These are phyloP conservation scores for Phrynosoma platyrhinos DNA, from an alignment of 2,113 vertebrate species.

Conservation along the genomic window DNA sequence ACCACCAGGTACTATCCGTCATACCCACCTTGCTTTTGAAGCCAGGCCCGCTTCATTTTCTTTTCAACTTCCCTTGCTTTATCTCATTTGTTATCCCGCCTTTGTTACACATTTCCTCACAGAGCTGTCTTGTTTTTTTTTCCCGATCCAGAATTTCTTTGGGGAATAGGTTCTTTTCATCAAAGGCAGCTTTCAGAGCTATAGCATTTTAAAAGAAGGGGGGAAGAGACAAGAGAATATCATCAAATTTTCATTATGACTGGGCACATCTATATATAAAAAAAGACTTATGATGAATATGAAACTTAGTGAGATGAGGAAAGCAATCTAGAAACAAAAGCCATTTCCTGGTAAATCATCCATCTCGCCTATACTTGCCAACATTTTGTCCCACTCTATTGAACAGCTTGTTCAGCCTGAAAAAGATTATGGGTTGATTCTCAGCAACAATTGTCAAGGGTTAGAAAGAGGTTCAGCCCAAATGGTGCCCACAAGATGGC, in stretches of 20 bases:
- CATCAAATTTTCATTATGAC: slow-evolving; percentile 57
- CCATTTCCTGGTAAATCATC: not conserved
- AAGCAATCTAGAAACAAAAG: not conserved
- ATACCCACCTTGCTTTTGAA: slow-evolving; percentile 31
- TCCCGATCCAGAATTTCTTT: slow-evolving; percentile 79
- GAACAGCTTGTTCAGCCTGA: not conserved
- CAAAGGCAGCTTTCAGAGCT: slow-evolving; percentile 79
- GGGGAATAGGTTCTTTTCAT: slow-evolving; percentile 81
- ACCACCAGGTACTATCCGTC: slow-evolving; percentile 2
- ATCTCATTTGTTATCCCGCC: slow-evolving; percentile 69
- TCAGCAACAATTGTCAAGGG: not conserved
- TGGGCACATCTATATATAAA: slow-evolving; percentile 32
- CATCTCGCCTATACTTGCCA: not conserved
- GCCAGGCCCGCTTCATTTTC: slow-evolving; percentile 60
- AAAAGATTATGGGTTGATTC: not conserved
- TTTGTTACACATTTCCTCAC: slow-evolving; percentile 49
- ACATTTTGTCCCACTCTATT: not conserved
- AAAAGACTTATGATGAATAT: slow-evolving; percentile 43
- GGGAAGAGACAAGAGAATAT: slow-evolving; percentile 52
- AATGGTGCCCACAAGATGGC: not conserved
- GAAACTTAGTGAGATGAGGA: slow-evolving; percentile 7
- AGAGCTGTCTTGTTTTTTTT: slow-evolving; percentile 65
- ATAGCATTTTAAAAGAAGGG: not conserved
- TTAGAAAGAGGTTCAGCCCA: not conserved
- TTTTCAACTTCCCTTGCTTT: slow-evolving; percentile 63